phyloP scores from a whole-genome alignment of 2,888 invertebrate genomes.

The Scaptomyza tumidula region DNA sequence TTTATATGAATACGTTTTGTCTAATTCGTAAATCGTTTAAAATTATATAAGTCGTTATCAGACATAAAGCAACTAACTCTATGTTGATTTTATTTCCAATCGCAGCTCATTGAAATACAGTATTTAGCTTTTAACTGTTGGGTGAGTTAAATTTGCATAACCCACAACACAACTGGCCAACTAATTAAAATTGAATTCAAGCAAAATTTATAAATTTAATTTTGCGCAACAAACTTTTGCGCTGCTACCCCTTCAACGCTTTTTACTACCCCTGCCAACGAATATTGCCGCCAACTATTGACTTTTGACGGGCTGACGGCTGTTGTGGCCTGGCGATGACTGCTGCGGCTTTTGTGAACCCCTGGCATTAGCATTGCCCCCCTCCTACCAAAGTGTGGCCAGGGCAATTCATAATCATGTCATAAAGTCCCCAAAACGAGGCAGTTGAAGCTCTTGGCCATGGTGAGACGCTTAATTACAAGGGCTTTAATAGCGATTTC shows the following conservation, averaged over 20 bases:
- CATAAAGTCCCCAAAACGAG: conserved; percentile 62
- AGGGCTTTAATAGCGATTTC: conserved; percentile 81
- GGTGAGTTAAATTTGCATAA: conserved; percentile 61
- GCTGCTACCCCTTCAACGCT: neutral
- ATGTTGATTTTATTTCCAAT: neutral
- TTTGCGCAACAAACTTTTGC: conserved; percentile 57
- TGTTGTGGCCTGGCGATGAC: conserved; percentile 45
- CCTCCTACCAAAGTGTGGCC: conserved; percentile 29
- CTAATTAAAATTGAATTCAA: conserved; percentile 78
- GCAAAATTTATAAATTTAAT: conserved; percentile 70
- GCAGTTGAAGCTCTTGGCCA: conserved; percentile 36
- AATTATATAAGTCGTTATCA: too few relatives aligned
- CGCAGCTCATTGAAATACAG: conserved; percentile 65
- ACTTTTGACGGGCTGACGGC: conserved; percentile 64
- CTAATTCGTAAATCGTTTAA: too few relatives aligned
- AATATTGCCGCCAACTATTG: conserved; percentile 71
- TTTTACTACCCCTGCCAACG: neutral
- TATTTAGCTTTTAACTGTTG: conserved; percentile 23
- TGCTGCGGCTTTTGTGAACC: conserved; percentile 73
- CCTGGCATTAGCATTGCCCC: neutral
- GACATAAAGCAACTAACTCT: neutral
- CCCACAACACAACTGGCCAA: conserved; percentile 59
- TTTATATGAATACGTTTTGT: too few relatives aligned
- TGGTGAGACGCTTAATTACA: conserved; percentile 82
- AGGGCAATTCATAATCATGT: conserved; percentile 80